phyloP scores from a whole-genome alignment of 2,797 vertebrate species.

The Dendrocincla tyrannina region DNA sequence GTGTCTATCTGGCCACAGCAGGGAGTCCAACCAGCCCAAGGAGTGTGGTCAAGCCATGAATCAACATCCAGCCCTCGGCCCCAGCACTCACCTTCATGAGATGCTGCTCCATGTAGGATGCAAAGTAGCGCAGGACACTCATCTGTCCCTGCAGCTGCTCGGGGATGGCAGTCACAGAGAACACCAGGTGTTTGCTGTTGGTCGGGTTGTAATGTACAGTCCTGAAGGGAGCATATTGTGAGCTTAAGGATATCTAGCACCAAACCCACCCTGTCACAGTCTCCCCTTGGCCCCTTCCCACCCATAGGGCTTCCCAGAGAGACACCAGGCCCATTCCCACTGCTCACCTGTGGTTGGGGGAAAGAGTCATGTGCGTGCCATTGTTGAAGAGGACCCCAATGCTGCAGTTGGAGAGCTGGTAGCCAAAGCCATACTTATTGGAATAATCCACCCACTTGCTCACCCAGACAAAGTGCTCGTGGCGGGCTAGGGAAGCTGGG shows the following conservation, averaged over 20 bases:
- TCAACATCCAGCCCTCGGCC: not conserved
- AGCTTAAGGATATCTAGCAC: not conserved
- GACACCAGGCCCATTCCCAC: not conserved
- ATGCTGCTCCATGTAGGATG: constrained; percentile 96
- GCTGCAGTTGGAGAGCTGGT: constrained; percentile 93
- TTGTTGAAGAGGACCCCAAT: constrained; percentile 97
- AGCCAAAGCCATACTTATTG: constrained; percentile 98
- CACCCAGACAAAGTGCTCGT: constrained; percentile 94
- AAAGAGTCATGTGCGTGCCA: constrained; percentile 91
- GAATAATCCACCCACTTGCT: constrained; percentile 99
- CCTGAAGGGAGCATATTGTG: constrained; percentile 65
- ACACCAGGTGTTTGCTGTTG: constrained; percentile 91
- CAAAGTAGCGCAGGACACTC: constrained; percentile 89
- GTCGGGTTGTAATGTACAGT: constrained; percentile 93
- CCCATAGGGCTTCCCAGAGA: not conserved
- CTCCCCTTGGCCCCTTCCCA: not conserved
- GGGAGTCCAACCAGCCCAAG: not conserved
- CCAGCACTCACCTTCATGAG: constrained; percentile 89
- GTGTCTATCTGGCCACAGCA: not conserved
- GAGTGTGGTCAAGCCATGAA: not conserved
- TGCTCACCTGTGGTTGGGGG: constrained; percentile 87
- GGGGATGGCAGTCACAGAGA: constrained; percentile 83
- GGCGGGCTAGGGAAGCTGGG: constrained; percentile 86
- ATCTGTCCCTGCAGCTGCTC: constrained; percentile 91
- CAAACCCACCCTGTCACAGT: not conserved